These are phyloP conservation scores for Tachuris rubrigastra DNA, from an alignment of 2,113 vertebrate species.

Conservation along the genomic window DNA sequence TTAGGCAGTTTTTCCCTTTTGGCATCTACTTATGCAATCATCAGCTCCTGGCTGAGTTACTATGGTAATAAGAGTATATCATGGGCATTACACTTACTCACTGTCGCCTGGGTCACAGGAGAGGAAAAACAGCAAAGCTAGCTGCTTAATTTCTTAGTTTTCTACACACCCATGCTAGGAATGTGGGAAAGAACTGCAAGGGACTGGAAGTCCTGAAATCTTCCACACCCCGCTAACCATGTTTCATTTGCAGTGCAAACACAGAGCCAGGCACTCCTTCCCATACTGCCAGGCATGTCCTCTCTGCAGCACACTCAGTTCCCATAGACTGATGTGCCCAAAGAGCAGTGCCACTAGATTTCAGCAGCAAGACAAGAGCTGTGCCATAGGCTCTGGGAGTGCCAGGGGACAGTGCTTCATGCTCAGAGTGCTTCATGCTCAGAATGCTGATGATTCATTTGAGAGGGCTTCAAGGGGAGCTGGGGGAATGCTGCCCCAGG, in stretches of 20 bases:
- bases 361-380: neutral
- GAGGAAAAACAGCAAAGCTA: constrained; percentile 3
- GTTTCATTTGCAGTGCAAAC: neutral
- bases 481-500: neutral
- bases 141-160: neutral
- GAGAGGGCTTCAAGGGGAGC: neutral
- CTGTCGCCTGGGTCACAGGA: constrained; percentile 11
- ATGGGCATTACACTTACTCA: neutral
- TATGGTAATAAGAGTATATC: constrained; percentile 36
- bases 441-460: neutral
- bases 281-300: rapidly evolving
- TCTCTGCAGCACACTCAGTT: rapidly evolving
- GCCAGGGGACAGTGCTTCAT: neutral
- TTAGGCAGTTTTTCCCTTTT: constrained; percentile 6
- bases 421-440: neutral
- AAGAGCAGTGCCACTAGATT: neutral
- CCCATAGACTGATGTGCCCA: neutral
- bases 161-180: neutral
- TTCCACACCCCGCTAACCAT: neutral
- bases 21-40: neutral
- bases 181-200: neutral
- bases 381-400: neutral
- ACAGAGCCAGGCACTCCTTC: neutral
- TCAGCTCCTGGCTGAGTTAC: constrained; percentile 46
- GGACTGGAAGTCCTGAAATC: neutral